Conservation (phyloP, 2,888 invertebrate species). For the Oxyscelio sp. region DNA sequence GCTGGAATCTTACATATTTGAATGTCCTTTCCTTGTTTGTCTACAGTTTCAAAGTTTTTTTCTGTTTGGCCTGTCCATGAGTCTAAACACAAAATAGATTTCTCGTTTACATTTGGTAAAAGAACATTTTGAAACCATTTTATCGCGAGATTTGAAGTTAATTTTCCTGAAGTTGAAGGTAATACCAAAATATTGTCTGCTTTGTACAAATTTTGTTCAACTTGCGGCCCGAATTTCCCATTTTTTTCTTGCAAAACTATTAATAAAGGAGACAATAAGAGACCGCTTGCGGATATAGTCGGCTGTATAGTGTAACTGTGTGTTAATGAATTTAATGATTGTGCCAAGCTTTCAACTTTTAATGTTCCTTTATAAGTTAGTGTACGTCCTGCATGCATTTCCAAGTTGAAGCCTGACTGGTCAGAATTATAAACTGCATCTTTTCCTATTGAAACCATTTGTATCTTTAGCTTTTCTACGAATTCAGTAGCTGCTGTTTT, state of each 20-base stretch:
- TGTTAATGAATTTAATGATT: no score
- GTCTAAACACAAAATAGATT: slow-evolving; percentile 53
- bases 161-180: slow-evolving; percentile 61
- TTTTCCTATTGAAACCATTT: no score
- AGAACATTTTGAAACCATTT: slow-evolving; percentile 52
- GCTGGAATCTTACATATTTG: slow-evolving; percentile 36
- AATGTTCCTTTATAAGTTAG: no score
- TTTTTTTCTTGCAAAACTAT: slow-evolving; percentile 60
- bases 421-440: no score
- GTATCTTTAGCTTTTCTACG: no score
- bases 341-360: no score
- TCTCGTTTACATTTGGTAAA: slow-evolving; percentile 32
- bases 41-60: slow-evolving; percentile 31
- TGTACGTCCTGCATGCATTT: no score
- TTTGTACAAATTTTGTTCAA: slow-evolving; percentile 61
- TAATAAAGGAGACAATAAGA: slow-evolving; percentile 49
- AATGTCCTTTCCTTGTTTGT: slow-evolving; percentile 35
- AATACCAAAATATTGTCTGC: slow-evolving; percentile 47
- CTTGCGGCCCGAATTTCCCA: slow-evolving; percentile 62
- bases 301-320: slow-evolving; percentile 69
- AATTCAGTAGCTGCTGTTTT: no score
- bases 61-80: slow-evolving; percentile 56
- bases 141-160: no score
- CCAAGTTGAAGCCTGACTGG: no score
- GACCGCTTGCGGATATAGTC: slow-evolving; percentile 23